Conservation (phyloP, 1,140 invertebrate species). For the Hesperophylax magnus region DNA sequence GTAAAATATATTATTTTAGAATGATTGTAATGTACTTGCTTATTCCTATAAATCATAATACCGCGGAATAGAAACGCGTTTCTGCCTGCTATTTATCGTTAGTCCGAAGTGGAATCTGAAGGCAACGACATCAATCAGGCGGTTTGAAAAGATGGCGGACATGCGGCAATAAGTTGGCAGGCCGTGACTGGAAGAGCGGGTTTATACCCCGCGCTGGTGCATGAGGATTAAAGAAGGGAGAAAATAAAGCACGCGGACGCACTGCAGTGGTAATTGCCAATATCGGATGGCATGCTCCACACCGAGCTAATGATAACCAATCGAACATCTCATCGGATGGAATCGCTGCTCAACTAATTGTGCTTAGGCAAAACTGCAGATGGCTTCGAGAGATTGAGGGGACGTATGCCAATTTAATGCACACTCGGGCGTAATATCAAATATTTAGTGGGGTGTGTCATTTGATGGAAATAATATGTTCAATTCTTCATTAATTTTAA, state of each 20-base stretch:
- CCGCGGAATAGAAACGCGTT: background rate
- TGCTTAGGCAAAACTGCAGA: slow-evolving; percentile 12
- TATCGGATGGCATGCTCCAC: slow-evolving; percentile 25
- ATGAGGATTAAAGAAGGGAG: slow-evolving; percentile 23
- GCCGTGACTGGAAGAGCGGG: slow-evolving; percentile 30
- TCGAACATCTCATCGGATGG: slow-evolving; percentile 10
- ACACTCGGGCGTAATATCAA: background rate
- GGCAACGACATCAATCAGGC: slow-evolving; percentile 28
- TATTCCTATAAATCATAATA: background rate
- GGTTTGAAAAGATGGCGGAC: slow-evolving; percentile 29
- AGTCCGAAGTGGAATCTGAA: background rate
- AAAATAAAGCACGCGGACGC: slow-evolving; percentile 13
- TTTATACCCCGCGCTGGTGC: slow-evolving; percentile 4
- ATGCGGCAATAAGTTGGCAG: slow-evolving; percentile 14
- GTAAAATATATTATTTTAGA: too few species aligned
- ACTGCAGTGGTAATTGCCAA: slow-evolving; percentile 30
- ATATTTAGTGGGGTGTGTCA: too few species aligned
- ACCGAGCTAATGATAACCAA: slow-evolving; percentile 25
- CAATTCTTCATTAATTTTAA: too few species aligned
- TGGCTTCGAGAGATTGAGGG: background rate
- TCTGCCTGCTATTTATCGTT: slow-evolving; percentile 2
- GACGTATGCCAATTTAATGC: slow-evolving; percentile 1
- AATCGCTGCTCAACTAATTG: slow-evolving; percentile 12
- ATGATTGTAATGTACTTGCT: background rate
- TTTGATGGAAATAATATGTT: too few species aligned